Base-by-base conservation (phyloP, 2,113 vertebrate species). In the Egretta garzetta region DNA sequence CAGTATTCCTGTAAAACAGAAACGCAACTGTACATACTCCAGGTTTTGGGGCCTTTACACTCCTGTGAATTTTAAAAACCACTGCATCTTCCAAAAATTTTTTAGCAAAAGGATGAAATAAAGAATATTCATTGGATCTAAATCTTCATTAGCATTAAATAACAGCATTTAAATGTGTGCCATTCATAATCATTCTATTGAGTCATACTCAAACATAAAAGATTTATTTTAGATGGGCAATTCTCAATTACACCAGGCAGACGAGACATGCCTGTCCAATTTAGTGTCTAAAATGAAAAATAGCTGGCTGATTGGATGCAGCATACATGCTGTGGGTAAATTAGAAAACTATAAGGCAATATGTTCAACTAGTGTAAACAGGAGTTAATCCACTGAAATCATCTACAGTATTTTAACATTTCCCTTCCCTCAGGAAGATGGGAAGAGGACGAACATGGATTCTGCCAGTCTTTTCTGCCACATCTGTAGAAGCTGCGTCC, bases 111-210 rank as follows among this genome's bases (percentile, higher is more conserved):
- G 24, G 11, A 58, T 41, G 24, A 88, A 90, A 70, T 76, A 49
- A 88, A 88, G 72, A 88, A 24, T 28, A 15, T 62, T 58, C 84
- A 80, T 80, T 80, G 17, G 41, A 82, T 23, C 33, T 56, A 87
- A 95, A 84, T 77, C 35, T 87, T 72, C 60, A 80, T 86, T 80
- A 80, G 75, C 32, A 68, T 85, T 82, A 86, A 93, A 95, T 62
- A 93, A 56, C 23, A 76, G 41, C 56, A 74, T 43, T 77, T 74
- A 68, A 91, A 73, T 56, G 20, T 39, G 15, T 28, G 24, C 30
- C 35, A 55, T 80, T 93, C 71, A 86, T 62, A 90, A 67, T 39
- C 41, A 59, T 70, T n/a, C 68, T 59, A 68, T 82, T 62, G 67
- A 94, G 55, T 86, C 86, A 84, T 24, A 80, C 55, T 55, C 55